phyloP scores from a whole-genome alignment of 2,797 vertebrate genomes.

The Mus caroli region DNA sequence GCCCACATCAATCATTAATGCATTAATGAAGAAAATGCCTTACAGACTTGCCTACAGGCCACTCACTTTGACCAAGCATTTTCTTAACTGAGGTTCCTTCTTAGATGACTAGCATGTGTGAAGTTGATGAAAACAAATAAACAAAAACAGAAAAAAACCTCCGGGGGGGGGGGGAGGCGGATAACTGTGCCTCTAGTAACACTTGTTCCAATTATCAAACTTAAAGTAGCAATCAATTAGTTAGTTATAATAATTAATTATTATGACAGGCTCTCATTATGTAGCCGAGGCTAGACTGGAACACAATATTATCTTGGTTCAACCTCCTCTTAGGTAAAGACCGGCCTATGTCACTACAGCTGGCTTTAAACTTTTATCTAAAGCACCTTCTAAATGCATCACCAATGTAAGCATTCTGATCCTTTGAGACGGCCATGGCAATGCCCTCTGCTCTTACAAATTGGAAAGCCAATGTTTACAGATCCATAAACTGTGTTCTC shows the following conservation, averaged over 20 bases:
- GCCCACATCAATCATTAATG: neutral
- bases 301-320: neutral
- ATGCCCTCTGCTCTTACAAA: constrained; percentile 50
- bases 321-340: neutral
- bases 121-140: neutral
- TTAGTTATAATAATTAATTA: neutral
- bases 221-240: neutral
- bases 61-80: neutral
- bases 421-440: neutral
- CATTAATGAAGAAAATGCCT: too few relatives aligned
- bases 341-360: too few relatives aligned
- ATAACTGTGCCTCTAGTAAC: neutral
- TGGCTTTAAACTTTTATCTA: neutral
- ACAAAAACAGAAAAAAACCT: neutral
- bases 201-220: constrained; percentile 27
- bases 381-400: constrained; percentile 8
- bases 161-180: too few relatives aligned
- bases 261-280: neutral
- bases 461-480: constrained; percentile 7
- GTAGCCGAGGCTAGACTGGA: neutral
- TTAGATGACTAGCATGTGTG: neutral
- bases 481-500: neutral
- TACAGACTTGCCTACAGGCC: too few relatives aligned
- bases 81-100: neutral
- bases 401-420: neutral